These are phyloP conservation scores for Antechinus flavipes DNA, from an alignment of 2,113 vertebrate species.

Conservation along the genomic window DNA sequence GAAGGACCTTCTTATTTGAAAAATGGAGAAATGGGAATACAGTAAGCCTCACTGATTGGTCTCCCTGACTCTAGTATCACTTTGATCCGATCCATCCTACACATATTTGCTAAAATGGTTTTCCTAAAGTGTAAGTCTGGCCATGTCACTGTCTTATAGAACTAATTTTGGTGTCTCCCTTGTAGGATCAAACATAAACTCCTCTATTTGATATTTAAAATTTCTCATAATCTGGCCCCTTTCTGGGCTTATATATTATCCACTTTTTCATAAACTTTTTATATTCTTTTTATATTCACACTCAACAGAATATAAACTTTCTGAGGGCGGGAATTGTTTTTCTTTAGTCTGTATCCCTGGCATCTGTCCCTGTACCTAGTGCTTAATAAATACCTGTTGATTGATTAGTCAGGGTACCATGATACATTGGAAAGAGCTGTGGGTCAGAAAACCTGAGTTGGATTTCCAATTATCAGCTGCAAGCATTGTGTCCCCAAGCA, in stretches of 20 bases:
- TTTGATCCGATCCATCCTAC: not conserved
- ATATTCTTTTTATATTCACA: too few species aligned
- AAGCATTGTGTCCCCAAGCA: not conserved
- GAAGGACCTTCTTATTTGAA: not conserved
- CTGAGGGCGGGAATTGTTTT: not conserved
- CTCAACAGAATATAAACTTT: too few species aligned
- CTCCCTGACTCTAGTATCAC: not conserved
- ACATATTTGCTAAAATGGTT: not conserved
- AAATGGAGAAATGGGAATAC: not conserved
- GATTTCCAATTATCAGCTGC: not conserved
- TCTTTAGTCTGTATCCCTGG: not conserved
- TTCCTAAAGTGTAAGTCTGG: not conserved
- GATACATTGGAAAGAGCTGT: not conserved
- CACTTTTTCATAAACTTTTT: not conserved
- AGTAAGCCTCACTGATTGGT: not conserved
- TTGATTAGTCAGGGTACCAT: not conserved
- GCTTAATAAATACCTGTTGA: not conserved
- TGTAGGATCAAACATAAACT: not conserved
- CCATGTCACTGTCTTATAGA: not conserved
- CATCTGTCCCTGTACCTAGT: not conserved
- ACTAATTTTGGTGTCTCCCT: not conserved
- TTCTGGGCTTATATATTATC: not conserved
- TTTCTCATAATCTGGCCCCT: not conserved
- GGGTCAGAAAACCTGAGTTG: not conserved
- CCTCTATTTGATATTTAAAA: too few species aligned